Evolutionary conservation across 2,797 vertebrate species (phyloP).

Genomic region (Sitta carolinensis): DNA sequence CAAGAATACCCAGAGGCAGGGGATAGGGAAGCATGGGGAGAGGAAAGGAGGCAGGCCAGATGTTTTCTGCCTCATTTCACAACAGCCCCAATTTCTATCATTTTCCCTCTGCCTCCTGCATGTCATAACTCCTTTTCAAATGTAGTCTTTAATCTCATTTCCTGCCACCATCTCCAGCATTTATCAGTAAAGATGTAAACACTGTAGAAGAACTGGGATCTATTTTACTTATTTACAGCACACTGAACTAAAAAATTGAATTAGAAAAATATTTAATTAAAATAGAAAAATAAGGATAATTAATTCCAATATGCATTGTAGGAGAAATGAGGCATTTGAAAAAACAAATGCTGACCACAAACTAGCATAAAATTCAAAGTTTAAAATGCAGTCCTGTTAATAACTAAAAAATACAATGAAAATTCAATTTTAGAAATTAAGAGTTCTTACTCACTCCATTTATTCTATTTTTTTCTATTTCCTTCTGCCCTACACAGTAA

Average conservation of each 20-base stretch:
- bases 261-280: background rate
- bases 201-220: background rate
- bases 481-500: background rate
- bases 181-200: background rate
- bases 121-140: background rate
- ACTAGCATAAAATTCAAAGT: background rate
- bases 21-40: background rate
- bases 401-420: background rate
- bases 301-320: background rate
- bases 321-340: background rate
- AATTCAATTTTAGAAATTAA: background rate
- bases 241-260: background rate
- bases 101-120: background rate
- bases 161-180: background rate
- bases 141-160: background rate
- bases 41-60: background rate
- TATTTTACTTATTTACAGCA: background rate
- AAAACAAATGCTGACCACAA: background rate
- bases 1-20: background rate
- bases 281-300: background rate
- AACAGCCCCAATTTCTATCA: fast-evolving
- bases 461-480: background rate
- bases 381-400: background rate
- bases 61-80: background rate
- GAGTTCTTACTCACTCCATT: background rate